Evolutionary conservation across 2,888 invertebrate genomes (phyloP), one percentile per base, ranked within the genome.

Genomic region (Deroplatys truncata): DNA sequence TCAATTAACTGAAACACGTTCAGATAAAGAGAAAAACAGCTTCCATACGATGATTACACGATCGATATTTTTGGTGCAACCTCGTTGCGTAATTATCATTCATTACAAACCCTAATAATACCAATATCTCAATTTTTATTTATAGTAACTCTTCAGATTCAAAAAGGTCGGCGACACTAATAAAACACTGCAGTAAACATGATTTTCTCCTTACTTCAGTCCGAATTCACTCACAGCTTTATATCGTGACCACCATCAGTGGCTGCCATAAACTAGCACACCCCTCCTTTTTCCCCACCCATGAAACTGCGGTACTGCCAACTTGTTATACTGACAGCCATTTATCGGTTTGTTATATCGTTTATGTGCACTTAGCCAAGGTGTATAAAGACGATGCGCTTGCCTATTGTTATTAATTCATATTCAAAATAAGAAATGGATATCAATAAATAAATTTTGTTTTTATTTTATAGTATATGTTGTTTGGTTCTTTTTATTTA

Each of bases 11-110:
- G 7, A 72, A 56, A 72, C 1, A 9, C 25, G 7, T 3, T 72
- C 20, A 9, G 25, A 72, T 72, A 72, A 72, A 72, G 5, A 20
- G 25, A 20, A 72, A 56, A 25, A 20, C 56, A 72, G 20, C 56
- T 56, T 29, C 29, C 72, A 86, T 15, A 83, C 86, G 82, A 28
- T 82, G 86, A 85, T 28, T 28, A 16, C 7, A 85, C 84, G 89
- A 89, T 89, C 89, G 87, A 89, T 89, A 85, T 87, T 88, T 89
- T 89, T 89, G 89, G 89, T 72, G 82, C 89, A 89, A 82, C 84
- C 88, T 84, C 56, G 82, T 84, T 86, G 84, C 83, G 87, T 87
- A 87, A 83, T 87, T 82, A 29, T 3, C 13, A 72, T 72, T 72
- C 25, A 72, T 20, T 72, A 72, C 20, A 7, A 13, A 13, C 13